phyloP scores from a whole-genome alignment of 2,888 invertebrate genomes.

The Oegoconia quadripuncta region DNA sequence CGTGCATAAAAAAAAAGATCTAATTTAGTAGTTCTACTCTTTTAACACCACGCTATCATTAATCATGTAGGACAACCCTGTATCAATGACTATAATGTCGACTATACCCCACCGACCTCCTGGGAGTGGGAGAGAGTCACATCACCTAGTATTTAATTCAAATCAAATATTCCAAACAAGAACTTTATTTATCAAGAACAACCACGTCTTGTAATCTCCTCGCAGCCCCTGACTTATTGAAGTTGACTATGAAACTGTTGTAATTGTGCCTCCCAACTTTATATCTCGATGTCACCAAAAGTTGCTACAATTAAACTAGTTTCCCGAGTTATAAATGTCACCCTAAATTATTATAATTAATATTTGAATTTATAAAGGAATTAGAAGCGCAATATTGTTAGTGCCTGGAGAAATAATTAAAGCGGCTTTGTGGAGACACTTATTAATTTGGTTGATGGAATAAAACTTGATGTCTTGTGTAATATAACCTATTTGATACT shows the following conservation, averaged over 20 bases:
- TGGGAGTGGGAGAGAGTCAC: too few species aligned
- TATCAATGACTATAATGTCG: too few species aligned
- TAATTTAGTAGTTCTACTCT: too few species aligned
- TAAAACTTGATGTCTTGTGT: too few species aligned
- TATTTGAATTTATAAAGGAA: constrained; percentile 11
- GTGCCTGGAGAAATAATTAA: not conserved
- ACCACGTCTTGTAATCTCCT: constrained; percentile 43
- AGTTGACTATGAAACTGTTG: constrained; percentile 50
- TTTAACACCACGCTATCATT: too few species aligned
- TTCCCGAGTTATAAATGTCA: constrained; percentile 19
- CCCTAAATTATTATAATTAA: constrained; percentile 12
- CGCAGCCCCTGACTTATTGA: constrained; percentile 39
- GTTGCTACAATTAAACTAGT: constrained; percentile 50
- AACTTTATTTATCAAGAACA: constrained; percentile 32
- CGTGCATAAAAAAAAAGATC: too few species aligned
- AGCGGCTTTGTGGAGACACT: too few species aligned
- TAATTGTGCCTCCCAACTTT: constrained; percentile 56
- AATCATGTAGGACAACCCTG: too few species aligned
- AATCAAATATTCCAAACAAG: not conserved
- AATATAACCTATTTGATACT: too few species aligned
- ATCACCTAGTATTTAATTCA: too few species aligned
- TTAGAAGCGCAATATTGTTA: constrained; percentile 1
- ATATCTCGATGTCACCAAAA: constrained; percentile 50
- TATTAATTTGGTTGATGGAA: too few species aligned
- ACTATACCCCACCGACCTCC: too few species aligned